Evolutionary conservation across 2,888 invertebrate genomes (phyloP), one percentile per base, ranked within the genome.

Genomic region (Lepidocyrtoides sp.): DNA sequence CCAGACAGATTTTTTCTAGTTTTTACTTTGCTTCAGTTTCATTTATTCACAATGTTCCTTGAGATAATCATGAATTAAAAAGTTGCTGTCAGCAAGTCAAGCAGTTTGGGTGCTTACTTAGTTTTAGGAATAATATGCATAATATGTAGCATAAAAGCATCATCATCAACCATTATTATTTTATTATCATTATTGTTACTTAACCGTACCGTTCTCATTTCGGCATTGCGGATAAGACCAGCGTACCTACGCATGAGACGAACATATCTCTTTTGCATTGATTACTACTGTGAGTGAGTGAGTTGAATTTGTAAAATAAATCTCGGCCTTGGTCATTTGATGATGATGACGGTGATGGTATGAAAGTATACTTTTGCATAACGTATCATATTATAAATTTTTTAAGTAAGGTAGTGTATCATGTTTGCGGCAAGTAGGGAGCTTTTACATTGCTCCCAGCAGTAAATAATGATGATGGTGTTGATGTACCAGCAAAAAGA

Each of bases 11-110:
- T 20, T 82, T 29, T 86, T 75, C 48, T 17, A 48, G 17, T 2
- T 63, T 85, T 72, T 72, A 41, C 75, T 32, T 32, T 72, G 23
- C 44, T 23, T 72, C 23, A 44, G 72, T 72, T 72, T 72, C 72
- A 44, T 72, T 44, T 69, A 69, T 69, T 72, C 72, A n/a, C n/a
- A 23, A 72, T 69, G 44, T 23, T 72, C 26, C 36, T 14, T 23
- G 72, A 44, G 87, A 48, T 87, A 87, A 87, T 87, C 79, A 87
- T 57, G 86, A 75, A 51, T 79, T 87, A 51, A 77, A 75, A 79
- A 87, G 79, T 87, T 79, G 87, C 79, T 87, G 87, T 87, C 87
- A 87, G 87, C 87, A 87, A 87, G 87, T 87, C 63, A 66, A 83
- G 72, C 54, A 8, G 60, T n/a, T 26, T 20, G 32, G 57, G 20